phyloP scores from a whole-genome alignment of 2,888 invertebrate species.

The Lasius platythorax region DNA sequence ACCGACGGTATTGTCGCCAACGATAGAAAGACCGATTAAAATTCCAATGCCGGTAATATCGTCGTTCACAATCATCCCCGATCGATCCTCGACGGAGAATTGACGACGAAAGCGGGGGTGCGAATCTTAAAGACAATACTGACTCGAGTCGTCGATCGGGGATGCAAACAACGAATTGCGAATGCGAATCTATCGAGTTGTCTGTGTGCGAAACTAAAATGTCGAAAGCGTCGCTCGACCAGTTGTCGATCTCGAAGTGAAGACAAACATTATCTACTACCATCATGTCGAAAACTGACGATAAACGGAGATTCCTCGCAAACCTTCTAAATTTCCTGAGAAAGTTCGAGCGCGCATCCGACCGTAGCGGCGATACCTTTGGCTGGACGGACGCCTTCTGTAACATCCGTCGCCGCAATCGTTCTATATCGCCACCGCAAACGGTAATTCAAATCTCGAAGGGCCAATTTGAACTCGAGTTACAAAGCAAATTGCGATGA shows the following conservation, averaged over 20 bases:
- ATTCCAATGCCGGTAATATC: constrained; percentile 67
- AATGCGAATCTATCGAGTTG: background rate
- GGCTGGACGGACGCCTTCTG: background rate
- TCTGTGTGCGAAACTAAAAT: background rate
- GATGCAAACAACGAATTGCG: background rate
- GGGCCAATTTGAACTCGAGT: constrained; percentile 52
- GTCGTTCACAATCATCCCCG: constrained; percentile 7
- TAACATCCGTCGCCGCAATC: background rate
- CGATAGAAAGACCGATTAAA: constrained; percentile 71
- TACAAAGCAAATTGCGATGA: constrained; percentile 42
- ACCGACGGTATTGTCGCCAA: constrained; percentile 56
- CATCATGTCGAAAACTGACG: background rate
- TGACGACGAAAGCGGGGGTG: constrained; percentile 21
- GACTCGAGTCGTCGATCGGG: background rate
- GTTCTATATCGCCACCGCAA: background rate
- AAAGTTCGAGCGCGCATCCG: background rate
- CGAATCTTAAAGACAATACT: constrained; percentile 59
- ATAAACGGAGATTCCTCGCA: constrained; percentile 16
- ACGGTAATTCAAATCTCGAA: constrained; percentile 44
- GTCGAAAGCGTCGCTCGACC: background rate
- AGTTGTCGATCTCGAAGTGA: background rate
- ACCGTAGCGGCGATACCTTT: background rate
- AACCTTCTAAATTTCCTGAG: constrained; percentile 26
- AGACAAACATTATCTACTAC: background rate
- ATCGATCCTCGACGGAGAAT: constrained; percentile 55